Percentiles rank a stretch among this genome's conserved stretches.
These are phyloP conservation scores for Bungarus multicinctus DNA, from an alignment of 2,113 vertebrate genomes.

Conservation along the genomic window DNA sequence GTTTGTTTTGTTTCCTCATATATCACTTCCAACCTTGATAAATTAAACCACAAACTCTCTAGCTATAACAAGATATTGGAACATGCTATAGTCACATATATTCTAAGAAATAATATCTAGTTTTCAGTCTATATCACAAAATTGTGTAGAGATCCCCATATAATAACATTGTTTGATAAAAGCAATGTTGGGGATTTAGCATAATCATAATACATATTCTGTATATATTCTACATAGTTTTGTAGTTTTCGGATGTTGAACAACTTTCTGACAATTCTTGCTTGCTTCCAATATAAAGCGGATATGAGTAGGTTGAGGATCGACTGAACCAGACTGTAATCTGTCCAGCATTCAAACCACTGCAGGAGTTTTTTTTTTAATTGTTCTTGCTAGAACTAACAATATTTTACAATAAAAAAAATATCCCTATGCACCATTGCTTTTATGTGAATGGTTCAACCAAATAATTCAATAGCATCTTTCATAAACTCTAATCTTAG, in stretches of 20 bases:
- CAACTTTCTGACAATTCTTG: background rate
- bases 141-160: background rate
- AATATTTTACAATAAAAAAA: background rate
- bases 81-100: rapidly evolving
- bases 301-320: background rate
- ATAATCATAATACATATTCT: background rate
- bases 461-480: background rate
- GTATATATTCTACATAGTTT: too few relatives aligned
- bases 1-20: background rate
- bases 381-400: background rate
- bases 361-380: background rate
- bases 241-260: too few relatives aligned
- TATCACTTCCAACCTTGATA: rapidly evolving
- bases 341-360: background rate
- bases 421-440: background rate
- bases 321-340: background rate
- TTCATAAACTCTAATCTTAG: background rate
- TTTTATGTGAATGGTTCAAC: background rate
- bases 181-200: background rate
- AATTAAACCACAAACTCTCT: rapidly evolving
- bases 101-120: background rate
- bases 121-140: background rate
- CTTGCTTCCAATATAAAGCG: background rate
- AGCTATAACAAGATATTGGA: background rate
- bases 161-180: background rate